Evolutionary conservation across 2,113 vertebrate species (phyloP).

Genomic region (Anoura caudifer): DNA sequence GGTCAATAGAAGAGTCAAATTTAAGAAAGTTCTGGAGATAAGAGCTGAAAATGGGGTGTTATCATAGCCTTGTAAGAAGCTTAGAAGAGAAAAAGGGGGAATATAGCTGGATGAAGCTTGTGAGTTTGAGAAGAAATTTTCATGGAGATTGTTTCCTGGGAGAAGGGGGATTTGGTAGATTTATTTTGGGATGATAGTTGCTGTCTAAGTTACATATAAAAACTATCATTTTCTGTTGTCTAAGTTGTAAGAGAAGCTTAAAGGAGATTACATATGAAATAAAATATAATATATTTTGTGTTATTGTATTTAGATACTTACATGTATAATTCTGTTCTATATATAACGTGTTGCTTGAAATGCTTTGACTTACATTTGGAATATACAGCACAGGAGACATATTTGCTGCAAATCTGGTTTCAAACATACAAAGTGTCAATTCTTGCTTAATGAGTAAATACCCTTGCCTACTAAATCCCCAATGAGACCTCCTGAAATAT

Average conservation of each 20-base stretch:
- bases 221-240: background rate
- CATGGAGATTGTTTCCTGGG: background rate
- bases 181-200: background rate
- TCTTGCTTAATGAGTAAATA: background rate
- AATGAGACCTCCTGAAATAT: background rate
- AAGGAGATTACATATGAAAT: background rate
- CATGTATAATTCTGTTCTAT: background rate
- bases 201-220: background rate
- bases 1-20: background rate
- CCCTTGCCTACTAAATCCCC: background rate
- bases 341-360: background rate
- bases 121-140: background rate
- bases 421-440: background rate
- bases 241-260: background rate
- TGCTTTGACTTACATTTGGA: background rate
- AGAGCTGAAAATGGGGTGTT: background rate
- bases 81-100: background rate
- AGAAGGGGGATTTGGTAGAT: background rate
- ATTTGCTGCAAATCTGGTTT: background rate
- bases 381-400: background rate
- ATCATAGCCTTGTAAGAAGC: background rate
- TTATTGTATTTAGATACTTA: background rate
- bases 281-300: slow-evolving; percentile 13
- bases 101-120: background rate
- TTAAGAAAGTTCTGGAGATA: background rate